phyloP scores from a whole-genome alignment of 2,113 vertebrate species.

The Zosterops lateralis region DNA sequence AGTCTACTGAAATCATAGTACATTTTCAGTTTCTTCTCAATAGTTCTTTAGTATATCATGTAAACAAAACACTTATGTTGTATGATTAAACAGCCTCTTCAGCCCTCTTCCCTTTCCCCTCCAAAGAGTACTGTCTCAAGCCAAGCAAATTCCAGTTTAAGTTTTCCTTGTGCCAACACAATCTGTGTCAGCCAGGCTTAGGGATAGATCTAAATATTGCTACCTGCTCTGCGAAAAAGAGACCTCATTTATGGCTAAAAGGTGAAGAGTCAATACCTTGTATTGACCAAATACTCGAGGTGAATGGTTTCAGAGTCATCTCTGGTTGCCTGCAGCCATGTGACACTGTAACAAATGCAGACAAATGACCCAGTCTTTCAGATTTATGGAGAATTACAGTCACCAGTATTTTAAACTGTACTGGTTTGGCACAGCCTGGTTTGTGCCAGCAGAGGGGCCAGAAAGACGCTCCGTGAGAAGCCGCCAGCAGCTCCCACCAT shows the following conservation, averaged over 20 bases:
- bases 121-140: neutral
- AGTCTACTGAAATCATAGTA: neutral
- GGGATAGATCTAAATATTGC: neutral
- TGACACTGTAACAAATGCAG: neutral
- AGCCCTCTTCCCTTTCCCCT: neutral
- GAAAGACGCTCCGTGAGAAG: neutral
- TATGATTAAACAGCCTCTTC: neutral
- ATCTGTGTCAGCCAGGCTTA: neutral
- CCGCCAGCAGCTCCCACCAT: neutral
- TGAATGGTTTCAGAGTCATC: neutral
- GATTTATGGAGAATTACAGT: neutral
- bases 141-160: neutral
- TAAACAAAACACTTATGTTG: neutral
- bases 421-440: neutral
- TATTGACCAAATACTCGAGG: neutral
- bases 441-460: neutral
- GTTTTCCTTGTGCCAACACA: too few species aligned
- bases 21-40: neutral
- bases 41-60: neutral
- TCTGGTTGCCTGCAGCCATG: neutral
- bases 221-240: neutral
- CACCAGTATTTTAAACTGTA: neutral
- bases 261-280: neutral
- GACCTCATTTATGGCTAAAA: neutral
- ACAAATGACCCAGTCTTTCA: neutral